A percentile compares a stretch with the other conserved stretches of the same genome.
phyloP scores from a whole-genome alignment of 2,797 vertebrate genomes.

The Sebastiscus albofasciatus region DNA sequence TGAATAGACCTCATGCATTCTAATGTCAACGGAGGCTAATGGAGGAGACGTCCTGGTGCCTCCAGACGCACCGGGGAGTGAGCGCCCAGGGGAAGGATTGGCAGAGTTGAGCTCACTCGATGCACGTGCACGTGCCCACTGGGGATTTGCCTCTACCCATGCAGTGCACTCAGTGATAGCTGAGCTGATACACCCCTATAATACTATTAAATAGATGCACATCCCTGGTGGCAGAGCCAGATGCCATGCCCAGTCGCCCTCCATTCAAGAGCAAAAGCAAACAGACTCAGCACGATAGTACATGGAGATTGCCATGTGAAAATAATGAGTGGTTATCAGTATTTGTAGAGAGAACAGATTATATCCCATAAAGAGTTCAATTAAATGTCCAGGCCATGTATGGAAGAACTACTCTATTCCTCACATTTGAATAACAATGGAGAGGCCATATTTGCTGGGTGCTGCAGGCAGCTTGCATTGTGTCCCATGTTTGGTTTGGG shows the following conservation, averaged over 20 bases:
- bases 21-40: conserved; percentile 53
- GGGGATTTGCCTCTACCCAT: conserved; percentile 53
- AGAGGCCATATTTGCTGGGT: conserved; percentile 44
- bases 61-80: conserved; percentile 33
- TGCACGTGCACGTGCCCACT: conserved; percentile 41
- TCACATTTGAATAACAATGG: conserved; percentile 78
- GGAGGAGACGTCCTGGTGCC: conserved; percentile 45
- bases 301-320: conserved; percentile 30
- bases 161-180: conserved; percentile 46
- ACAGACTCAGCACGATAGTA: conserved; percentile 21
- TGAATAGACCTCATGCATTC: conserved; percentile 47
- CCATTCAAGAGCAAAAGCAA: conserved; percentile 45
- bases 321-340: conserved; percentile 54
- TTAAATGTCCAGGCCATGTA: conserved; percentile 34
- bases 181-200: conserved; percentile 61
- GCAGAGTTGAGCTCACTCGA: conserved; percentile 25
- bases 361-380: conserved; percentile 46
- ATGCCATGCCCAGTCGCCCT: conserved; percentile 46
- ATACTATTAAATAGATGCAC: conserved; percentile 59
- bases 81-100: conserved; percentile 55
- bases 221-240: conserved; percentile 49
- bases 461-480: conserved; percentile 65
- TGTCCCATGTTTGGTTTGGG: conserved; percentile 69
- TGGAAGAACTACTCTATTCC: conserved; percentile 44
- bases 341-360: conserved; percentile 29